A percentile compares a stretch with the other conserved stretches of the same genome.
phyloP scores from a whole-genome alignment of 2,113 vertebrate species.

The Bubo scandiacus region DNA sequence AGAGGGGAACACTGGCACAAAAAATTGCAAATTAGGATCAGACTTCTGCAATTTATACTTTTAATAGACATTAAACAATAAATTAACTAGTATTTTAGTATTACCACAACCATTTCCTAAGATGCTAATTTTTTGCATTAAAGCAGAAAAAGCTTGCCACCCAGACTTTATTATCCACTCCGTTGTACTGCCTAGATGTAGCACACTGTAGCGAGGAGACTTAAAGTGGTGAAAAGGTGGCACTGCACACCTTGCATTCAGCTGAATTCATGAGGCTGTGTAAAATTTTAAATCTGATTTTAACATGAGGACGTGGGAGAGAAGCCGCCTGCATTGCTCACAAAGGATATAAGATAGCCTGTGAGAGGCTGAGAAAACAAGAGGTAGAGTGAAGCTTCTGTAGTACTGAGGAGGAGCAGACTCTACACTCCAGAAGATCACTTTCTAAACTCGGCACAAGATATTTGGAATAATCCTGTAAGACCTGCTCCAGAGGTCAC shows the following conservation, averaged over 20 bases:
- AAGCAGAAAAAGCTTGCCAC: neutral
- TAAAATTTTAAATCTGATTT: neutral
- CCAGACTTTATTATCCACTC: neutral
- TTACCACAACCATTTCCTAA: neutral
- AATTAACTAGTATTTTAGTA: neutral
- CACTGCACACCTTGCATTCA: neutral
- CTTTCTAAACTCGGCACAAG: neutral
- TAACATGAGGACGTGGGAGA: neutral
- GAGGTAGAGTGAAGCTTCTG: neutral
- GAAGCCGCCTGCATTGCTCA: neutral
- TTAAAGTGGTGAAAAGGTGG: neutral
- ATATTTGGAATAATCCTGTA: neutral
- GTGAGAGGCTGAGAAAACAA: neutral
- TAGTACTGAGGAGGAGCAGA: neutral
- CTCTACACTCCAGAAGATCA: neutral
- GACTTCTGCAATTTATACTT: neutral
- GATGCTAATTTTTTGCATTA: neutral
- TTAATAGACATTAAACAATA: neutral
- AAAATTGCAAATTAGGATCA: neutral
- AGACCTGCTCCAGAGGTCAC: neutral
- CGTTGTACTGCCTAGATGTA: neutral
- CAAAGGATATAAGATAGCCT: fast-evolving
- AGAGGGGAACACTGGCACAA: neutral
- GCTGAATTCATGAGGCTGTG: neutral
- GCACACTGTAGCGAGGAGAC: neutral